A percentile compares a stretch with the other conserved stretches of the same genome.
Conservation (phyloP, 2,113 vertebrate species). For the Festucalex cinctus region DNA sequence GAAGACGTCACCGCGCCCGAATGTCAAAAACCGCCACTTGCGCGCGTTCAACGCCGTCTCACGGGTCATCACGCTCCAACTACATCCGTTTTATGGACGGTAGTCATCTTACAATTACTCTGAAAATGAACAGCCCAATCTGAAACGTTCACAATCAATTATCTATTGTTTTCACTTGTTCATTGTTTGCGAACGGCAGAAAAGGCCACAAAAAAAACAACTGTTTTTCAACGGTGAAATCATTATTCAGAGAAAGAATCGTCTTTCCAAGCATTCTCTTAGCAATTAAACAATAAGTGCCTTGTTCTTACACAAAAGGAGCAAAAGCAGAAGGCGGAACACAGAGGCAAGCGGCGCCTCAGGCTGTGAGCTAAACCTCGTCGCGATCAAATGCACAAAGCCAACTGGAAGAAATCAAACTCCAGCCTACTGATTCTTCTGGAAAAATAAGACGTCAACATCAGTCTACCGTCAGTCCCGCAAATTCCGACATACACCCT, state of each 20-base stretch:
- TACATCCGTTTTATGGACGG: not conserved
- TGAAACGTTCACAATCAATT: no score
- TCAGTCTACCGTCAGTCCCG: not conserved
- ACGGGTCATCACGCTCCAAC: not conserved
- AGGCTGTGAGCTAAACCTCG: not conserved
- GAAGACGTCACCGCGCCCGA: conserved; percentile 22
- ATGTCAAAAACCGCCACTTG: conserved; percentile 12
- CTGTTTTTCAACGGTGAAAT: not conserved
- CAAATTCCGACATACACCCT: not conserved
- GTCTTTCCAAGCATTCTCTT: not conserved
- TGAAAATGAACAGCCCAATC: not conserved
- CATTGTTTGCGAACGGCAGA: no score
- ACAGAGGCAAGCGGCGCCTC: not conserved
- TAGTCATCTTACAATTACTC: not conserved
- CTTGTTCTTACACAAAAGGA: not conserved
- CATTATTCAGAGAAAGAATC: not conserved
- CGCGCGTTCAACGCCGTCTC: not conserved
- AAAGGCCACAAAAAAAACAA: no score
- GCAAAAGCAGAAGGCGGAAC: not conserved
- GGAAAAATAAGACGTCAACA: not conserved
- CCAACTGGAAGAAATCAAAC: not conserved
- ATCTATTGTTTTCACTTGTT: no score
- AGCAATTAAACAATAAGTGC: not conserved
- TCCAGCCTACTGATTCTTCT: not conserved
- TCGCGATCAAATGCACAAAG: not conserved